Evolutionary conservation across 2,113 vertebrate species (phyloP).

Genomic region (Pseudorectes ferrugineus): DNA sequence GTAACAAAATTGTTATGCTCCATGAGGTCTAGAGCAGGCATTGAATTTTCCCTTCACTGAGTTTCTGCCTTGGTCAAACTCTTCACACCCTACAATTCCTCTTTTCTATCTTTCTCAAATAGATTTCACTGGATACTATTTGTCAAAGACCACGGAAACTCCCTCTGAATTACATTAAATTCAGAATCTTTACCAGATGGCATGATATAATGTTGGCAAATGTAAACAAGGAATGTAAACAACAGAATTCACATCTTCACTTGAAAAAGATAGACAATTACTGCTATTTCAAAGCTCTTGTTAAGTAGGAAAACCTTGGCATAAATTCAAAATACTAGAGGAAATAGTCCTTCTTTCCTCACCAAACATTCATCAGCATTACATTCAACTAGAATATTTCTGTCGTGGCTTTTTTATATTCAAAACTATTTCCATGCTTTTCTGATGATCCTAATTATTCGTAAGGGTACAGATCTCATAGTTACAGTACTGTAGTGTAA

Average conservation of each 20-base stretch:
- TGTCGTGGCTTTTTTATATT: not conserved
- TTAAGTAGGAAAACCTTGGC: not conserved
- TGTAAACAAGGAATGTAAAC: not conserved
- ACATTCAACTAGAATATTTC: not conserved
- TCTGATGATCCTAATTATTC: not conserved
- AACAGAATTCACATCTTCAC: not conserved
- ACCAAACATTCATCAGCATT: not conserved
- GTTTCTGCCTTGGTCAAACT: not conserved
- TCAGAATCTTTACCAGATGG: not conserved
- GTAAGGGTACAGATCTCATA: not conserved
- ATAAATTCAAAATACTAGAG: not conserved
- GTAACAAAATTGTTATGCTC: not conserved
- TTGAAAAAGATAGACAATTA: not conserved
- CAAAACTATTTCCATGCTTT: not conserved
- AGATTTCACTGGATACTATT: not conserved
- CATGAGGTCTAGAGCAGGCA: accelerated
- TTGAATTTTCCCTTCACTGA: not conserved
- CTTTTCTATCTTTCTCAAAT: not conserved
- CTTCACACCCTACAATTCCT: not conserved
- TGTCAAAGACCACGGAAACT: not conserved
- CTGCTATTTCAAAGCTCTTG: not conserved
- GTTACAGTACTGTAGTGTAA: not conserved
- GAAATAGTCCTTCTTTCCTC: not conserved
- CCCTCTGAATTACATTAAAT: not conserved
- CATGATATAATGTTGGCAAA: not conserved